Base-by-base conservation (phyloP, 2,888 invertebrate species). In the Pachycephus smyrnensis region DNA sequence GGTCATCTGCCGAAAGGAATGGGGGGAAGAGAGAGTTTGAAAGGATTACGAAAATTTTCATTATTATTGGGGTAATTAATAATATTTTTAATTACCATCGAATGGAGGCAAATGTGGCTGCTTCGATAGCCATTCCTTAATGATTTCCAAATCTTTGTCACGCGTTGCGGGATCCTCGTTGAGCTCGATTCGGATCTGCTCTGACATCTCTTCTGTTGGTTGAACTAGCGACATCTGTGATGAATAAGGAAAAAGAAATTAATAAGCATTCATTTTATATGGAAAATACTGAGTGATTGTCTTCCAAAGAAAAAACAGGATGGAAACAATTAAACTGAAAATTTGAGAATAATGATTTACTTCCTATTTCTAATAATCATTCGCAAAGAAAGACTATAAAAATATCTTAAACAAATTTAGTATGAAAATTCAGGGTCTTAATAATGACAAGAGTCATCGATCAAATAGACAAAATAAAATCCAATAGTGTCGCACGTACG, bases 141-240 rank as follows among this genome's bases (percentile, higher is more conserved):
- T 94, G 37, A 93, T 91, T 9, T 92, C 92, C 36, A 95, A 86
- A 82, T 95, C 94, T 4, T 92, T 92, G 71, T 94, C 93, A 1
- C 93, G 91, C 0, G 94, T 94, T 37, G 90, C 90, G 0, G 93
- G 91, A 82, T 95, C 93, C 88, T 96, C 96, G 75, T 96, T 95
- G 80, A 96, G 92, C 88, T 96, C 95, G 81, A 94, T 92, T 77
- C 95, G 93, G 86, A 96, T 96, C 90, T 92, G 92, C 88, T 94
- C 93, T 87, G 94, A 95, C 92, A 95, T 93, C 87, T 95, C 95
- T 32, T 94, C 94, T 3, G 94, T 90, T 23, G 96, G 96, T 86
- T 95, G 95, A 80, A 94, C 92, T 85, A 95, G 92, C 89, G 94
- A 93, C 91, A 94, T 94, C 92, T 91, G 79, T 23, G 77, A 78